Evolutionary conservation across 2,888 invertebrate genomes (phyloP).

Genomic region (Synanthedon vespiformis): DNA sequence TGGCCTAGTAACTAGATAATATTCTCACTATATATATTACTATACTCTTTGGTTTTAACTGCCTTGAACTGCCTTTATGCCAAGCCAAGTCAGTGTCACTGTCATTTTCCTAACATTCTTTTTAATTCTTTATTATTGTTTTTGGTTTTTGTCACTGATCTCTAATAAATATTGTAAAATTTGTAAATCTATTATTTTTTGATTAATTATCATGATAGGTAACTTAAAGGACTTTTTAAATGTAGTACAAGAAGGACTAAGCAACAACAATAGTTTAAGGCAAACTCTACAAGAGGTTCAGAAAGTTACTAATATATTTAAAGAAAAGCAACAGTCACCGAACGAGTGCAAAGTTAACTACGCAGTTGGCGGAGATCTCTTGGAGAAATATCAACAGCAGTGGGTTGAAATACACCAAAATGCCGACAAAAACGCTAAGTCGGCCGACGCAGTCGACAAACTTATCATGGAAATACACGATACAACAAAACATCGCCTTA

Average conservation of each 20-base stretch:
- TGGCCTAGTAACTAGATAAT: too few relatives aligned
- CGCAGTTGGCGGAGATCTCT: slow-evolving; percentile 76
- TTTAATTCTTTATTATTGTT: too few relatives aligned
- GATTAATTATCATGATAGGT: slow-evolving; percentile 39
- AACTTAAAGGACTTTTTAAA: slow-evolving; percentile 61
- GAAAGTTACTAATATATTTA: slow-evolving; percentile 53
- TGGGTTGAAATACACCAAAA: slow-evolving; percentile 79
- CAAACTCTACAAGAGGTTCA: slow-evolving; percentile 59
- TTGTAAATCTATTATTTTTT: too few relatives aligned
- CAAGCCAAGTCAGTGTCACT: too few relatives aligned
- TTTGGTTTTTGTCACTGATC: too few relatives aligned
- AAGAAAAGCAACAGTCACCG: slow-evolving; percentile 42
- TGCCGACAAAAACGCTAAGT: slow-evolving; percentile 76
- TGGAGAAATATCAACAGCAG: slow-evolving; percentile 77
- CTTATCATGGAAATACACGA: slow-evolving; percentile 45
- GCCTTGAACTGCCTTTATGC: too few relatives aligned
- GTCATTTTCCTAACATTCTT: too few relatives aligned
- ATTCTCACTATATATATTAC: too few relatives aligned
- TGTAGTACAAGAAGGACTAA: slow-evolving; percentile 57
- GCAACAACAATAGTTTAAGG: slow-evolving; percentile 48
- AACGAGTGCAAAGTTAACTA: slow-evolving; percentile 51
- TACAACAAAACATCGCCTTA: slow-evolving; percentile 31
- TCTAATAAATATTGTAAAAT: too few relatives aligned
- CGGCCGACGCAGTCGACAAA: slow-evolving; percentile 66
- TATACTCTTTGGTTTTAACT: too few relatives aligned